phyloP scores from a whole-genome alignment of 2,888 invertebrate genomes.

The Drosophila dives region DNA sequence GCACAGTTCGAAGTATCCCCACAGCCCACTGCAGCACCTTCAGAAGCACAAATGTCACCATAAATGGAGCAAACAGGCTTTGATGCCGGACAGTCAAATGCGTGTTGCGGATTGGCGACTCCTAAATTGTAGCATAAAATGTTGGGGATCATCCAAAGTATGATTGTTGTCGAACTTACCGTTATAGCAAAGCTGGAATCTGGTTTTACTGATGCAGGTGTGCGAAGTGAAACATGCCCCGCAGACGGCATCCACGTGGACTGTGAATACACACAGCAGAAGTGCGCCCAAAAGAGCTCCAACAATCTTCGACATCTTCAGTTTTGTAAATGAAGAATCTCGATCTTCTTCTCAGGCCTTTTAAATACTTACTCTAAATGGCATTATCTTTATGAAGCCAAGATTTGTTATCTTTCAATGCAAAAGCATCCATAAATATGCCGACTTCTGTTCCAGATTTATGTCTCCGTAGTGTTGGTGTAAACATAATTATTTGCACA shows the following conservation, averaged over 20 bases:
- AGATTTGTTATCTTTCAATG: constrained; percentile 66
- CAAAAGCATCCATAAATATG: constrained; percentile 49
- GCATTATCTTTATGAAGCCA: constrained; percentile 59
- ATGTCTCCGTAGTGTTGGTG: constrained; percentile 20
- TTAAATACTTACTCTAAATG: constrained; percentile 48
- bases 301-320: constrained; percentile 50
- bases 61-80: constrained; percentile 64
- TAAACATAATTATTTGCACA: constrained; percentile 20
- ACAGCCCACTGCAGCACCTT: constrained; percentile 35
- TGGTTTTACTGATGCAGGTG: constrained; percentile 58
- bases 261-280: constrained; percentile 12
- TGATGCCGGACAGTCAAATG: constrained; percentile 46
- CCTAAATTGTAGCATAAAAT: constrained; percentile 29
- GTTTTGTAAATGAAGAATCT: constrained; percentile 43
- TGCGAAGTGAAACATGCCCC: constrained; percentile 61
- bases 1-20: constrained; percentile 63
- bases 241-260: constrained; percentile 61
- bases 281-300: constrained; percentile 36
- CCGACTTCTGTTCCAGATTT: constrained; percentile 43
- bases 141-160: background rate
- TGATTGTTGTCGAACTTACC: constrained; percentile 51
- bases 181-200: constrained; percentile 62
- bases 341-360: constrained; percentile 43
- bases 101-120: constrained; percentile 9
- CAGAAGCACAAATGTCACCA: constrained; percentile 46